phyloP scores from a whole-genome alignment of 2,797 vertebrate species.

The Lagothrix lagotricha region DNA sequence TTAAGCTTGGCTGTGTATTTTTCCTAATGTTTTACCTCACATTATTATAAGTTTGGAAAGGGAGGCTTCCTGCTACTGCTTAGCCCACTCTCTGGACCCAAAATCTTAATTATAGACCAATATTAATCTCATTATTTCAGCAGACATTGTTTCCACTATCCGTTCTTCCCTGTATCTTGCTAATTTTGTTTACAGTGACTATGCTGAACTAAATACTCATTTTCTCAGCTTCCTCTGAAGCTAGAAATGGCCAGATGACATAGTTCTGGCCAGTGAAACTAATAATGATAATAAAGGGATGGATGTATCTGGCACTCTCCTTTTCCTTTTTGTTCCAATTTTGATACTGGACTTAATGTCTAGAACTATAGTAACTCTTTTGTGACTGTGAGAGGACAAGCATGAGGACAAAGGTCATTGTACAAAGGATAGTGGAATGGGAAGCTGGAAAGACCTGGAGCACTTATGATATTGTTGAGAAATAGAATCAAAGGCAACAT shows the following conservation, averaged over 20 bases:
- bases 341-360: conserved; percentile 25
- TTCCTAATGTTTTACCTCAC: background rate
- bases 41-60: background rate
- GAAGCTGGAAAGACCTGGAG: background rate
- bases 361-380: background rate
- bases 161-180: background rate
- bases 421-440: background rate
- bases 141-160: background rate
- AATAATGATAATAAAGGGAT: background rate
- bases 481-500: background rate
- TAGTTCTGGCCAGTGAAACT: background rate
- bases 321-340: background rate
- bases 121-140: background rate
- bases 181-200: conserved; percentile 22
- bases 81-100: background rate
- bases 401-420: background rate
- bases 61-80: background rate
- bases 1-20: background rate
- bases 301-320: background rate
- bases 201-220: background rate
- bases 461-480: background rate
- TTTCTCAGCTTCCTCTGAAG: background rate
- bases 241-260: background rate
- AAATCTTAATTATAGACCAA: conserved; percentile 6
- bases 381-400: background rate